Base-by-base conservation (phyloP, 2,113 vertebrate species). In the Tachycineta bicolor region DNA sequence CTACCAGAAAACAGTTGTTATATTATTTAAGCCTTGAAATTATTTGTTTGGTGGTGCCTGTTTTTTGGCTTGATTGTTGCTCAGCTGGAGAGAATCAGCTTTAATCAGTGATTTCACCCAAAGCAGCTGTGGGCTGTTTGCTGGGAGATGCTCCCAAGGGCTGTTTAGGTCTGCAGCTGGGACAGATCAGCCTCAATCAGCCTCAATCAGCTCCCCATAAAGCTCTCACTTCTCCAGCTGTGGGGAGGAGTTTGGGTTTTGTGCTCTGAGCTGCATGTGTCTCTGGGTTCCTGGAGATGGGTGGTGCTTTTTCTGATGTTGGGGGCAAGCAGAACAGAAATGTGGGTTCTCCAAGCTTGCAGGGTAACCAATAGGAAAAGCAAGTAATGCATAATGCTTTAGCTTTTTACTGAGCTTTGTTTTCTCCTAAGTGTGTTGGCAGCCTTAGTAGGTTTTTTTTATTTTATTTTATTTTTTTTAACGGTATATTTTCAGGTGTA, bases 211-310 rank as follows among this genome's bases (percentile, higher is more conserved):
- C n/a, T 87, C 3, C 47, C 44, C 17, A 10, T 1, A 41, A 70
- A 14, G 41, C 41, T 64, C 78, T 17, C 1, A 2, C 14, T n/a
- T 8, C 8, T 6, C 4, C 0, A 4, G 2, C 0, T 5, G 10
- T 1, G 19, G 7, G 7, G 8, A 2, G 10, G 12, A 29, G 22
- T 12, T 0, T 2, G 1, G 28, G 19, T 0, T 76, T 5, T 41
- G 17, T 1, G 15, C 11, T 26, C 1, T 24, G 5, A 2, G 11
- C 4, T 31, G 10, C 0, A 0, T 1, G 0, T 4, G 15, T 2
- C 1, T 60, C 5, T 70, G 43, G 2, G 0, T 23, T 44, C 2
- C 9, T 68, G n/a, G 8, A 1, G 14, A 1, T 8, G 44, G 10
- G 1, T 3, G 5, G 2, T 22, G 33, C 2, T 53, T 81, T 69